Base-by-base conservation (phyloP, 2,888 invertebrate species). In the Ethmia dodecea region DNA sequence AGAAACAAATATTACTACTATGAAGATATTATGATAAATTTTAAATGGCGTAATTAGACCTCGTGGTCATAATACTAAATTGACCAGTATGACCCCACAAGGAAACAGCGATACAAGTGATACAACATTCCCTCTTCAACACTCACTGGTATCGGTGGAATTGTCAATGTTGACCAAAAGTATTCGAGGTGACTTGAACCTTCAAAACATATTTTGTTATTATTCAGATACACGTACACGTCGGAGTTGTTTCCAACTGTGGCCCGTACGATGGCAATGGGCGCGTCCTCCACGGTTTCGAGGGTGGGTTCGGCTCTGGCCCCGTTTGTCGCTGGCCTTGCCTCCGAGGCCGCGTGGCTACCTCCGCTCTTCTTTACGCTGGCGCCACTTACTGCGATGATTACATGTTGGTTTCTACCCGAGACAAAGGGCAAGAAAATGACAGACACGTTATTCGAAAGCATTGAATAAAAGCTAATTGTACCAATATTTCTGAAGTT, bases 161-260 rank as follows among this genome's bases (percentile, higher is more conserved):
- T n/a, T n/a, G n/a, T n/a, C n/a, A n/a, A n/a, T n/a, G n/a, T n/a
- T n/a, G n/a, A n/a, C n/a, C n/a, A n/a, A n/a, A n/a, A n/a, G n/a
- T n/a, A n/a, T n/a, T n/a, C n/a, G n/a, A n/a, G n/a, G n/a, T n/a
- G n/a, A n/a, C n/a, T n/a, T n/a, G n/a, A n/a, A n/a, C n/a, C 18
- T 18, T 18, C 5, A 18, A 18, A 18, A 18, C 18, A 24, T 3
- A n/a, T 11, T 25, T n/a, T 25, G 12, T 3, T 25, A 6, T 16
- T 30, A 8, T 50, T 49, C 50, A 67, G 67, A 47, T 66, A 64
- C 40, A 56, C 60, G 47, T 68, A 47, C 50, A 89, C 89, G 0
- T 78, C 89, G 24, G 90, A 90, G 62, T 71, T 90, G 47, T 90
- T 90, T 49, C 90, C 90, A 0, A 90, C 90, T 0, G 81, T 83